A percentile compares a stretch with the other conserved stretches of the same genome.
Evolutionary conservation across 2,113 vertebrate genomes (phyloP).

Genomic region (Campylorhamphus procurvoides): DNA sequence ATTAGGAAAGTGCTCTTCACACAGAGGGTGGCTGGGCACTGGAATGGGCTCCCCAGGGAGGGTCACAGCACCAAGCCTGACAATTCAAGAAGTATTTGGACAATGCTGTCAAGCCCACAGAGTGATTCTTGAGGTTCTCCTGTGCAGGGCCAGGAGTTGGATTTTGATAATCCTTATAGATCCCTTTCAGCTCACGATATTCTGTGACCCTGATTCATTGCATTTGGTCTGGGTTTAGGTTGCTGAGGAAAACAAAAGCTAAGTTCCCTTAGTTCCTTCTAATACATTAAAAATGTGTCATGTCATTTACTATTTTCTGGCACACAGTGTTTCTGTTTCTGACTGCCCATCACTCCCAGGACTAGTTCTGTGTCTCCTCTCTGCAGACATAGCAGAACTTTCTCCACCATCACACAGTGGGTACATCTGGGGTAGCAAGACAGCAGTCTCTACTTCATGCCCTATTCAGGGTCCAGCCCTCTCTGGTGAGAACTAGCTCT

Average conservation of each 20-base stretch:
- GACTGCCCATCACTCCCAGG: background rate
- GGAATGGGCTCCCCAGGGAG: background rate
- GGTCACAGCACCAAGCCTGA: background rate
- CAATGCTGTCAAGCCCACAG: background rate
- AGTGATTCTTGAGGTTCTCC: background rate
- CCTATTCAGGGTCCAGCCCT: background rate
- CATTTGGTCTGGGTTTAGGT: background rate
- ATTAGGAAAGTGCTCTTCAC: background rate
- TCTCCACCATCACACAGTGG: background rate
- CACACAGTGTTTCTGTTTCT: background rate
- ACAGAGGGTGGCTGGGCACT: rapidly evolving
- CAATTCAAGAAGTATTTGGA: background rate
- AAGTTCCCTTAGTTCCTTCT: background rate
- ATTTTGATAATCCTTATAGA: background rate
- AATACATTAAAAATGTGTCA: background rate
- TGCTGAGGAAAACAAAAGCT: background rate
- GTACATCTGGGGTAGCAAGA: background rate
- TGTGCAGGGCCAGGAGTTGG: background rate
- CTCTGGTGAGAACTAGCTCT: background rate
- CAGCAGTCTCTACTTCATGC: background rate
- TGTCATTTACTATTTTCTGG: background rate
- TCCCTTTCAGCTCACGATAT: no score
- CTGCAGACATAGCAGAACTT: background rate
- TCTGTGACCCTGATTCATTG: background rate
- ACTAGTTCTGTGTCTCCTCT: background rate